Base-by-base conservation (phyloP, 2,888 invertebrate species). In the Nemotelus pantherinus region DNA sequence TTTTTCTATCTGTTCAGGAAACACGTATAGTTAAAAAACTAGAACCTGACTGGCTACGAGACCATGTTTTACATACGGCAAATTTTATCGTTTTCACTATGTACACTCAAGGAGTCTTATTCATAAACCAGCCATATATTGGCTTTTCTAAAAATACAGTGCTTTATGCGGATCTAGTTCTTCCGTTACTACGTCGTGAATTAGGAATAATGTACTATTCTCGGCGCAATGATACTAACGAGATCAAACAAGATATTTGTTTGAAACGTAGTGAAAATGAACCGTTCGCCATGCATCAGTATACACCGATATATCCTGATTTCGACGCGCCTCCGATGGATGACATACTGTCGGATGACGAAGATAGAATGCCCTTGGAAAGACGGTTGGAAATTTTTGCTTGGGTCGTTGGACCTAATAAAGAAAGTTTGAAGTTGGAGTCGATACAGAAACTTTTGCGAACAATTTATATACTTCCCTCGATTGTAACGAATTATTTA, bases 211-310 rank as follows among this genome's bases (percentile, higher is more conserved):
- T 77, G 4, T 64, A 64, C 44, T 44, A 71, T 60, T 41, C 68
- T 47, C 41, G 67, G 53, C 68, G 65, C 7, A 50, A 77, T 3
- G 43, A n/a, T 5, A 43, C 2, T 55, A 7, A 67, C 9, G 70
- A 65, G 5, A 44, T 53, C 2, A 67, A 71, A 48, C 43, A 70
- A 5, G 41, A n/a, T 41, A 44, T 80, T 41, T 79, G 65, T 55
- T 71, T 67, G 6, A 80, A 80, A 55, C 78, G 79, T 43, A 67
- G 44, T 43, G 78, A 77, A 47, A 75, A 76, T 2, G 79, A 79
- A 25, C 78, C 78, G 6, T 80, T 67, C 53, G 63, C 68, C 45
- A 25, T 58, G 41, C 44, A 77, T 9, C n/a, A 53, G 53, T 70
- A 65, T n/a, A 9, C 76, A 39, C 78, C 79, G 53, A 76, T 79